Base-by-base conservation (phyloP, 2,797 vertebrate species). In the Hybognathus amarus region DNA sequence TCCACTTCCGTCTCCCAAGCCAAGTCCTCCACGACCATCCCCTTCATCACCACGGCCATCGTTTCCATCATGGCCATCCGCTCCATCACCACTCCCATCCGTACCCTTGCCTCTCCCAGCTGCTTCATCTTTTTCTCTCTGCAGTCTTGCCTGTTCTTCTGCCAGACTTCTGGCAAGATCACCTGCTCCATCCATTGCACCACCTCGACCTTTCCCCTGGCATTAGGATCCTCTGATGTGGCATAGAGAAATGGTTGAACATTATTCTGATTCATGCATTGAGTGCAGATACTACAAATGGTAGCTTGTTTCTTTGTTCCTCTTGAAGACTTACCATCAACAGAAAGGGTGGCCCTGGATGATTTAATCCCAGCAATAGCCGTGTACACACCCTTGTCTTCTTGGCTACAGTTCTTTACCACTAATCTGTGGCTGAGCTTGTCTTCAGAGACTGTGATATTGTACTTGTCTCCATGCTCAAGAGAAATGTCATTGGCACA, bases 281-380 rank as follows among this genome's bases (percentile, higher is more conserved):
- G 40, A 66, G 3, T 50, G 22, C 18, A 27, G 18, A 33, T 33
- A 33, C 30, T 33, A 33, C 30, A 33, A 33, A 33, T 33, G 6
- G 15, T 36, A 6, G 47, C 56, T 71, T 71, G 11, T 50, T 66
- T 33, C 20, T 66, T 66, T 54, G 7, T 27, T 54, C n/a, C 54
- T 56, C 17, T 40, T 56, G 9, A 42, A 69, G 33, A 54, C 6
- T 59, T 87, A 98, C 97, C 90, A 91, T 96, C 93, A 38, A 97
- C 94, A 50, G 89, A 76, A 6, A 98, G 95, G 87, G 93, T 94
- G 50, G 97, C 97, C 0, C 92, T 96, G 81, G 95, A 96, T 56
- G 91, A 87, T 0, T 91, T 91, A 66, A 95, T 90, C 3, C 96
- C 96, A 0, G 91, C 93, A 18, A 94, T 92, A 1, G 96, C 95